Base-by-base conservation (phyloP, 2,797 vertebrate genomes). In the Poecilia picta region DNA sequence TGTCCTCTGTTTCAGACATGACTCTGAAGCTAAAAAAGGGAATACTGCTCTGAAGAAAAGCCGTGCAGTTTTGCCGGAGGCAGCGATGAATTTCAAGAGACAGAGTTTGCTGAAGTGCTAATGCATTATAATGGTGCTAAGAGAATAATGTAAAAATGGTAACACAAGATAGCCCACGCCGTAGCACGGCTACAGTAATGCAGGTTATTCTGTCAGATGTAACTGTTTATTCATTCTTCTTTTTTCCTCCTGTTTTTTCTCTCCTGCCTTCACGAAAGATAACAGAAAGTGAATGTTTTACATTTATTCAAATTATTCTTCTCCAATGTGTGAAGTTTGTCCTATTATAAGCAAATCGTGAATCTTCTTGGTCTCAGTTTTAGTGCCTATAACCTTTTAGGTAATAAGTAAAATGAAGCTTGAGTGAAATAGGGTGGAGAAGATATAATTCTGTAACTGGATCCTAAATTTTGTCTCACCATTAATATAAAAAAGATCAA, bases 1-100 rank as follows among this genome's bases (percentile, higher is more conserved):
- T 64, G 82, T 81, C 74, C 80, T 80, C 20, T 46, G 53, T 88
- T 90, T 81, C 87, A 86, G 86, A 45, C 46, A 81, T 82, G 87
- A 88, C 57, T 79, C 88, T 82, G 6, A 87, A 83, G 59, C 41
- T 66, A 84, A 90, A 87, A 81, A 78, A 73, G 83, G 55, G 51
- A 83, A 73, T 62, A 78, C 57, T 66, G 85, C 53, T 77, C 39
- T 80, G 79, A 88, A 78, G 81, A 78, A 85, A 83, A 85, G 68
- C 76, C 83, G 77, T 80, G 80, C 86, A 84, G 86, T 77, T 75
- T 89, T 76, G 77, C 90, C 8, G 0, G 59, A 73, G 84, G 83
- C 82, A 47, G 25, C 80, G 79, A 91, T 59, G 55, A 84, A 84
- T 85, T 82, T 78, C 83, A 77, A 62, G 72, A 83, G 83, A 83